Percentiles rank a stretch among this genome's conserved stretches.
Evolutionary conservation across 2,797 vertebrate species (phyloP).

Genomic region (Danio jaintianensis): DNA sequence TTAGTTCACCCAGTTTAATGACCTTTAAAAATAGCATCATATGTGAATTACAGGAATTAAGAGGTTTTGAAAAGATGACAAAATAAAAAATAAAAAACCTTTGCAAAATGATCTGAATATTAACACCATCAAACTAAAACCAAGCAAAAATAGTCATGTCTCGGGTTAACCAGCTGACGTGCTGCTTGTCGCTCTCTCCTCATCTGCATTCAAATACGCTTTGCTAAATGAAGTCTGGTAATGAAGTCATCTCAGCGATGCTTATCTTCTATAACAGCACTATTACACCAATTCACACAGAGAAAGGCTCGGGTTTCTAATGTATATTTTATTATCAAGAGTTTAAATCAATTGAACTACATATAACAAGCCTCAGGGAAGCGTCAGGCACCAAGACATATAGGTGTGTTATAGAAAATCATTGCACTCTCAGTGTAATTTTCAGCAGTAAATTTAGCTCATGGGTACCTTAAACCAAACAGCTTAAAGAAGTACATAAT

Average conservation of each 20-base stretch:
- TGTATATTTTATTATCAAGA: conserved; percentile 68
- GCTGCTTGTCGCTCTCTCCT: conserved; percentile 51
- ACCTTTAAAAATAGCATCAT: too few relatives aligned
- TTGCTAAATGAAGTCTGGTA: conserved; percentile 65
- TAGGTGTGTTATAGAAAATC: conserved; percentile 56
- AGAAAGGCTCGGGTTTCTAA: conserved; percentile 59
- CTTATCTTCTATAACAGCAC: conserved; percentile 67
- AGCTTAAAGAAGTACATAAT: conserved; percentile 63
- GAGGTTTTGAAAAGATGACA: not conserved
- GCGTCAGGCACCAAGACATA: conserved; percentile 48
- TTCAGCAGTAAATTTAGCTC: conserved; percentile 73
- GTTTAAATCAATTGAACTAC: conserved; percentile 73
- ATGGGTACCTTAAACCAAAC: conserved; percentile 63
- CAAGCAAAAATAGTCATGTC: conserved; percentile 1
- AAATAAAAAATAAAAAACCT: not conserved
- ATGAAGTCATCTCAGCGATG: conserved; percentile 66
- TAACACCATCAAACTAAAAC: not conserved
- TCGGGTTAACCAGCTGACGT: not conserved
- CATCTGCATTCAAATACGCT: conserved; percentile 62
- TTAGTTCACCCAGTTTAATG: too few relatives aligned
- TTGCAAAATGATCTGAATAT: not conserved
- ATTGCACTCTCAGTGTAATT: conserved; percentile 61
- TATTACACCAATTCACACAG: conserved; percentile 58
- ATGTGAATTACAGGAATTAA: not conserved
- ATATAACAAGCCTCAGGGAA: conserved; percentile 69